Evolutionary conservation across 2,888 invertebrate species (phyloP), one percentile per base, ranked within the genome.

Genomic region (Drosophila cyrtoloma): DNA sequence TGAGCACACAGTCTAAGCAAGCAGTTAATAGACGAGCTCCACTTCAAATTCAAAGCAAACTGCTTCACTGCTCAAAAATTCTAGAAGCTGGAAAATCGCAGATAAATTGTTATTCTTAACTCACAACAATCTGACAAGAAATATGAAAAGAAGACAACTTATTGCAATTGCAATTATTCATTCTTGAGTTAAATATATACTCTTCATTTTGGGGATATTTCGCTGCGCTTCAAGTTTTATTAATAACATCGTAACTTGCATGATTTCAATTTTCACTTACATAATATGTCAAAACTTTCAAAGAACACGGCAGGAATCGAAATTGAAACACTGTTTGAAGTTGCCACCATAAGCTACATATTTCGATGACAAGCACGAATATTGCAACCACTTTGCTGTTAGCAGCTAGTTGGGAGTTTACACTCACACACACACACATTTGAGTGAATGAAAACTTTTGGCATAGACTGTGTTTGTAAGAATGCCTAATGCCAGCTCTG

Each of bases 401-500:
- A 55, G 61, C 53, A 79, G 65, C 67, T 79, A 61, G 64, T 69
- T 66, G 28, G 4, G 22, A 58, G 58, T 59, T 59, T 60, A 66
- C 65, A 57, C 55, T 74, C 44, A 62, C 55, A 81, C 44, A 62
- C 44, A 32, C 47, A 28, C 22, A 55, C 12, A n/a, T 22, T 53
- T 81, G 63, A 60, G 53, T 50, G 79, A 61, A 55, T 68, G 77
- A 70, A 74, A 85, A 82, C 82, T 84, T 85, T 82, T 78, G 59
- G 74, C 60, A 68, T 72, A 68, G 63, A 81, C 76, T 84, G 75
- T 83, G 77, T 64, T 19, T 26, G 16, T 30, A 58, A 74, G 57
- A 65, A 60, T 58, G 30, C 57, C 61, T 50, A 58, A 63, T 66
- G 57, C 51, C 71, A 84, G 77, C 81, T 26, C 22, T 81, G 72